Evolutionary conservation across 2,113 vertebrate genomes (phyloP).

Genomic region (Rissa tridactyla): DNA sequence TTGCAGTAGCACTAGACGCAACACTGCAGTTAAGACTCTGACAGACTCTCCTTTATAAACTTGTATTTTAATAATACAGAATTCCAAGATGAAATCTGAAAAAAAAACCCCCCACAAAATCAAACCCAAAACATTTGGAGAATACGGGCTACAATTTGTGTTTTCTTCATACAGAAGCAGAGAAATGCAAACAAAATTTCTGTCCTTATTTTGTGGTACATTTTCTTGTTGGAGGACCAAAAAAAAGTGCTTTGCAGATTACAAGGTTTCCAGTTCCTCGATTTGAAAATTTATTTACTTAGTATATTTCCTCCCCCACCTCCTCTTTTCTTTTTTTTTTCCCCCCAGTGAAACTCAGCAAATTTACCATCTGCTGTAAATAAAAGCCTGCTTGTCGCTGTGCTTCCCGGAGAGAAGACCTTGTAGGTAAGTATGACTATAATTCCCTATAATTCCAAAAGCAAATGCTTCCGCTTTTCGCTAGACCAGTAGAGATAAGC

Average conservation of each 20-base stretch:
- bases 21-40: neutral
- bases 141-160: neutral
- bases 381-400: neutral
- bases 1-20: neutral
- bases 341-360: neutral
- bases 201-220: neutral
- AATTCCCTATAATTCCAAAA: neutral
- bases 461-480: neutral
- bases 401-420: neutral
- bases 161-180: neutral
- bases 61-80: neutral
- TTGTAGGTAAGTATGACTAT: neutral
- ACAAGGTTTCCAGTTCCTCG: neutral
- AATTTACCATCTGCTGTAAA: neutral
- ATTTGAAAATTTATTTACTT: neutral
- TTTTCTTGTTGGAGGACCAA: neutral
- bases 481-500: neutral
- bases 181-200: neutral
- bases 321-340: accelerated
- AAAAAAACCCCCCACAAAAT: neutral
- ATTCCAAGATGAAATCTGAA: neutral
- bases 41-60: slow-evolving; percentile 9
- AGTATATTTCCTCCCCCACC: neutral
- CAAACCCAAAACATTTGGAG: neutral
- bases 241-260: neutral